Evolutionary conservation across 2,888 invertebrate species (phyloP).

Genomic region (Lasioglossum morio): DNA sequence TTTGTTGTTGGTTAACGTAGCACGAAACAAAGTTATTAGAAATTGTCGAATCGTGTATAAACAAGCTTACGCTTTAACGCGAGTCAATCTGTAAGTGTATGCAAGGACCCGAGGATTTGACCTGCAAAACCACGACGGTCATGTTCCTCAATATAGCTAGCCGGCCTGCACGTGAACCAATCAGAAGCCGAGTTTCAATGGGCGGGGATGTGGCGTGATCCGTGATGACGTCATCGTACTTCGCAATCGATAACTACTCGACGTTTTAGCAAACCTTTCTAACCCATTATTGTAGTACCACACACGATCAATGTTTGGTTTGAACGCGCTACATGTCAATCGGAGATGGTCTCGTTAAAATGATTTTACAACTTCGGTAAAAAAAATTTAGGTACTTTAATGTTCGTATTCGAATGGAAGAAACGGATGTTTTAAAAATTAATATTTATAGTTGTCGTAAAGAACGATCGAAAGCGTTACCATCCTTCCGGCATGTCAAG

Average conservation of each 20-base stretch:
- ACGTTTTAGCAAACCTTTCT: slow-evolving; percentile 54
- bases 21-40: not conserved
- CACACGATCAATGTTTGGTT: slow-evolving; percentile 55
- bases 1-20: not conserved
- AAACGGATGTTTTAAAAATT: not conserved
- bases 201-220: slow-evolving; percentile 85
- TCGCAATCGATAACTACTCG: slow-evolving; percentile 70
- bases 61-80: not conserved
- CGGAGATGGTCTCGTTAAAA: slow-evolving; percentile 13
- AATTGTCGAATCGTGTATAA: not conserved
- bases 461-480: slow-evolving; percentile 14
- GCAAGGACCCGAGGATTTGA: slow-evolving; percentile 46
- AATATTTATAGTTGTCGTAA: not conserved
- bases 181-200: slow-evolving; percentile 68
- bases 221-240: slow-evolving; percentile 80
- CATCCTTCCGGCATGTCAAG: not conserved
- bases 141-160: slow-evolving; percentile 66
- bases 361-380: not conserved
- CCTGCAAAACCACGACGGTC: slow-evolving; percentile 47
- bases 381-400: not conserved
- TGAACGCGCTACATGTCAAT: slow-evolving; percentile 33
- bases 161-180: slow-evolving; percentile 80
- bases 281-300: slow-evolving; percentile 45
- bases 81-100: slow-evolving; percentile 21
- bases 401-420: not conserved